Conservation (phyloP, 2,888 invertebrate species). For the Eumerus sabulonum region DNA sequence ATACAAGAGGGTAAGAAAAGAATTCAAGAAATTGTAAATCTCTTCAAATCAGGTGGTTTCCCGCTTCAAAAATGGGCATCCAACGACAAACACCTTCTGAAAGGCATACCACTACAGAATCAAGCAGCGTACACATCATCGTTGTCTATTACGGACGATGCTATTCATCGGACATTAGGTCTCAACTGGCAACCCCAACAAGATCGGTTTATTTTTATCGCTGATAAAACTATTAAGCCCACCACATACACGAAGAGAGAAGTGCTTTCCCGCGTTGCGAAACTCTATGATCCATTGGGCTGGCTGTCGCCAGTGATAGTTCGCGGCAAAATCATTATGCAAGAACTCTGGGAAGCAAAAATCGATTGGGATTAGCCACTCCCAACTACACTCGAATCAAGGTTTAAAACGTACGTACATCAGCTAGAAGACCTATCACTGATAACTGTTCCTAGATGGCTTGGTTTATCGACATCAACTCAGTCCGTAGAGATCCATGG, state of each 20-base stretch:
- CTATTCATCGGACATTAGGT: too few relatives aligned
- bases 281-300: neutral
- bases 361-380: too few relatives aligned
- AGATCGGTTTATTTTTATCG: too few relatives aligned
- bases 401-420: neutral
- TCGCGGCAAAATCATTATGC: neutral
- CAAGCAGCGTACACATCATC: neutral
- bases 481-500: constrained; percentile 10
- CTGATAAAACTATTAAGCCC: neutral
- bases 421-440: neutral
- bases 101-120: neutral
- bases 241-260: neutral
- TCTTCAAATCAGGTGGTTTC: constrained; percentile 23
- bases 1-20: neutral
- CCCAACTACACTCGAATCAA: neutral
- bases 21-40: neutral
- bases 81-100: neutral
- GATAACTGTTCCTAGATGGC: constrained; percentile 11
- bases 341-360: neutral
- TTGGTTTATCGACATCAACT: constrained; percentile 13
- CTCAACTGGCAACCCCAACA: too few relatives aligned
- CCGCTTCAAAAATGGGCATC: constrained; percentile 1
- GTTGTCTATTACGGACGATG: too few relatives aligned
- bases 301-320: neutral
- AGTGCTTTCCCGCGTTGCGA: neutral